phyloP scores from a whole-genome alignment of 2,888 invertebrate genomes.

The Drosophila meridionalis region DNA sequence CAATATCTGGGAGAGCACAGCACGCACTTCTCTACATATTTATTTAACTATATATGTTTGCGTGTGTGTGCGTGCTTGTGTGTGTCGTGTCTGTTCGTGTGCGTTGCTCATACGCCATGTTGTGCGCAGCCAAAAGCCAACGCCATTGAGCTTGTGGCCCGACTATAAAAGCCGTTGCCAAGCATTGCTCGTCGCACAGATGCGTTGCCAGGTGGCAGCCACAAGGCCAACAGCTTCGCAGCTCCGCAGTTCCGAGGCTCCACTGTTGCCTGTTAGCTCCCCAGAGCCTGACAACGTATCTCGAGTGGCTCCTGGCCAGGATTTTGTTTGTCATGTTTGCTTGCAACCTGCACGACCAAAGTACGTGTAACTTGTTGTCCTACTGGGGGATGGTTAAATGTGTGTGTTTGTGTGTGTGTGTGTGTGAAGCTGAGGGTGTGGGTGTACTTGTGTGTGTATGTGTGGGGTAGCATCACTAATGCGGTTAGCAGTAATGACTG shows the following conservation, averaged over 20 bases:
- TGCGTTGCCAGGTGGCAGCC: slow-evolving; percentile 72
- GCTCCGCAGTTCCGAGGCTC: slow-evolving; percentile 6
- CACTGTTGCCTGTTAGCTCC: slow-evolving; percentile 13
- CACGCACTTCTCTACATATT: slow-evolving; percentile 12
- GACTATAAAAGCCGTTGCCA: slow-evolving; percentile 77
- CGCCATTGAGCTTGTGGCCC: slow-evolving; percentile 27
- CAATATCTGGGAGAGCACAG: slow-evolving; percentile 71
- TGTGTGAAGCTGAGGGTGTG: no score
- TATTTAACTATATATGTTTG: slow-evolving; percentile 2
- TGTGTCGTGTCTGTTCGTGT: slow-evolving; percentile 34
- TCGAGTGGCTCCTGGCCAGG: slow-evolving; percentile 58
- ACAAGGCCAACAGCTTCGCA: slow-evolving; percentile 51
- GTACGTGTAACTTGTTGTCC: slow-evolving; percentile 21
- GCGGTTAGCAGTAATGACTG: slow-evolving; percentile 62
- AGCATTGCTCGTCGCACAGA: slow-evolving; percentile 68
- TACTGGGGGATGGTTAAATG: neutral
- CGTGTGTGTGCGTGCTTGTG: slow-evolving; percentile 13
- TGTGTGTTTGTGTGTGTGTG: neutral
- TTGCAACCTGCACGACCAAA: slow-evolving; percentile 31
- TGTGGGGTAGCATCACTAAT: slow-evolving; percentile 38
- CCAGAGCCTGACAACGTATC: slow-evolving; percentile 40
- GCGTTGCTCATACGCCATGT: slow-evolving; percentile 74
- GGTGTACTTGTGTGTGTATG: neutral
- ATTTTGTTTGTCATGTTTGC: slow-evolving; percentile 46
- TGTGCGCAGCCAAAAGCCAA: slow-evolving; percentile 68